A percentile compares a stretch with the other conserved stretches of the same genome.
These are phyloP conservation scores for Proteles cristata DNA, from an alignment of 2,113 vertebrate species.

Conservation along the genomic window DNA sequence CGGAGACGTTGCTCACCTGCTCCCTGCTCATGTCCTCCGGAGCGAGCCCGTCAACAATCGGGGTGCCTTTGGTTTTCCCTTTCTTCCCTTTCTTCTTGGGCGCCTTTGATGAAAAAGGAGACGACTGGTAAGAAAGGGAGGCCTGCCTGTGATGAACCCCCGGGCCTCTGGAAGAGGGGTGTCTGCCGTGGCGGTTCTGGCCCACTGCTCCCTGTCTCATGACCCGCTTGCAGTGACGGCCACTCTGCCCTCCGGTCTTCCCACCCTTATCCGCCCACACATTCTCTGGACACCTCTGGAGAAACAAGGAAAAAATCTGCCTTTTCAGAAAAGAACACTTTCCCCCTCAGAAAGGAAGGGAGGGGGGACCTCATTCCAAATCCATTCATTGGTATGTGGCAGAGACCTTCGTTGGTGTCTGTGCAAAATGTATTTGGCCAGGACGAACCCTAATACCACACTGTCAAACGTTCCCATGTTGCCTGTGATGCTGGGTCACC, in stretches of 20 bases:
- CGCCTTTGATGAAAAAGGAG: conserved; percentile 83
- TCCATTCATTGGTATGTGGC: neutral
- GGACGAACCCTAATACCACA: neutral
- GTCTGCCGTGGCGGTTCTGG: neutral
- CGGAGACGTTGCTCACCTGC: conserved; percentile 87
- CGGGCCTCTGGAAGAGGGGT: too few species aligned
- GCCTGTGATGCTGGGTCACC: neutral
- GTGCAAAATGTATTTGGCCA: neutral
- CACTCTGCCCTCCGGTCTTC: neutral
- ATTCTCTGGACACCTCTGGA: neutral
- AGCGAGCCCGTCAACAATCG: conserved; percentile 86
- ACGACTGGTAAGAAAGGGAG: rapidly evolving
- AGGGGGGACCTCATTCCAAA: neutral
- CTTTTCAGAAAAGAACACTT: neutral
- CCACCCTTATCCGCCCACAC: neutral
- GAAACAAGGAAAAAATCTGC: neutral
- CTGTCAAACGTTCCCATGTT: neutral
- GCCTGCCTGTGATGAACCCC: neutral
- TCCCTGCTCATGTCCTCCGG: conserved; percentile 92
- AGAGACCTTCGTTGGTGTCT: neutral
- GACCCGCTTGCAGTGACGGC: too few species aligned
- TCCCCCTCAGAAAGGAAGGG: neutral
- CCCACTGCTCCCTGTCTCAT: neutral
- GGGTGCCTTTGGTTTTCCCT: conserved; percentile 82
- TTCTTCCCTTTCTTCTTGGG: conserved; percentile 89